Percentiles rank a stretch among this genome's conserved stretches.
Conservation (phyloP, 2,113 vertebrate genomes). For the Isichthys henryi region DNA sequence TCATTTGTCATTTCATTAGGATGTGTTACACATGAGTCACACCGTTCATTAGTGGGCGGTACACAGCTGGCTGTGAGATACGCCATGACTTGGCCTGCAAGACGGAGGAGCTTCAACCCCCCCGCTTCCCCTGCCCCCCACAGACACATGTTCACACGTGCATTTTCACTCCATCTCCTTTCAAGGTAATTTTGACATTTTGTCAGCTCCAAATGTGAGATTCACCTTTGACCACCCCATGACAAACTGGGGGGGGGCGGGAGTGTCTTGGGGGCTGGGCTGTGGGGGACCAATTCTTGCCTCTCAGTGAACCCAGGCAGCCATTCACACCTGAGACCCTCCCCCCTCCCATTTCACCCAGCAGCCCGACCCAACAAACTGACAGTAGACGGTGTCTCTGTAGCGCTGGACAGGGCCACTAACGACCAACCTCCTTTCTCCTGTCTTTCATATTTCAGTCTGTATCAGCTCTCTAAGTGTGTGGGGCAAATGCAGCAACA, state of each 20-base stretch:
- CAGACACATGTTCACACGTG: background rate
- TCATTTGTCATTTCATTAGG: background rate
- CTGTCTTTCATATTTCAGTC: background rate
- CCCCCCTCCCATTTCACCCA: background rate
- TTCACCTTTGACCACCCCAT: background rate
- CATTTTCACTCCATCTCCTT: background rate
- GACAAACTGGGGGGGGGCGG: background rate
- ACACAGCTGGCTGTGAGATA: background rate
- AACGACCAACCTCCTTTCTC: background rate
- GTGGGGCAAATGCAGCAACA: background rate
- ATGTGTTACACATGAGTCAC: background rate
- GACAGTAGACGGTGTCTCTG: background rate
- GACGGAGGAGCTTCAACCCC: background rate
- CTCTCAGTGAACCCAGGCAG: constrained; percentile 1
- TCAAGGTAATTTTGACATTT: background rate
- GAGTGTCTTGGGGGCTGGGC: background rate
- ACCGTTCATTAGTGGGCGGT: background rate
- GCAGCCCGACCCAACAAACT: background rate
- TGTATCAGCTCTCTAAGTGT: background rate
- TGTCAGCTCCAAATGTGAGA: background rate
- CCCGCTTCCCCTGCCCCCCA: background rate
- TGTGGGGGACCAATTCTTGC: background rate
- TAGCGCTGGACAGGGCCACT: background rate
- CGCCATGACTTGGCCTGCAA: background rate
- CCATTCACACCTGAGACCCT: constrained; percentile 7